Evolutionary conservation across 2,113 vertebrate genomes (phyloP), one percentile per base, ranked within the genome.

Genomic region (Steatornis caripensis): DNA sequence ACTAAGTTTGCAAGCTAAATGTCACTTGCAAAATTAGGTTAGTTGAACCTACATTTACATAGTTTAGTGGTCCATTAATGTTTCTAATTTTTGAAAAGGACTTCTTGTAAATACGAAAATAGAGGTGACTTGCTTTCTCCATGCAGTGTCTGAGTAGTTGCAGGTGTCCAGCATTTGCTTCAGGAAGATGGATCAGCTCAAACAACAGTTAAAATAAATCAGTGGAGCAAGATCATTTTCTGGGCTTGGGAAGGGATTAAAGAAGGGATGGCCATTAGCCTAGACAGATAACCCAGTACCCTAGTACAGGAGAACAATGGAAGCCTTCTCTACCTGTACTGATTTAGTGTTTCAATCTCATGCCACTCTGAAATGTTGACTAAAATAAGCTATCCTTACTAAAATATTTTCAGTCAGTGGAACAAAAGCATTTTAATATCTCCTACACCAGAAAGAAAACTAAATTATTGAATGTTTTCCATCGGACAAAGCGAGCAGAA

Each of bases 91-190:
- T 77, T 54, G 60, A 34, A 15, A 49, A 58, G 4, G 20, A 11
- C 11, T 87, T 14, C 4, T 46, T 12, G 4, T 5, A 58, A 57
- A 49, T 2, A 4, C 7, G 60, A 12, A 77, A 11, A 0, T 0
- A 3, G 26, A 24, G 4, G 3, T 9, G 48, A 12, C 16, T 72
- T 36, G 6, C 1, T 9, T 4, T 70, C 29, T 49, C 30, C 18
- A 10, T 57, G 39, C 48, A 29, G 23, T 15, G 1, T 39, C n/a
- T 5, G 53, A 30, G 68, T 11, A 62, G 26, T 11, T 58, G 41
- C 34, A 75, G 51, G 61, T 57, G 43, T 76, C 30, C 27, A 41
- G 13, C 14, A 30, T 30, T 60, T 45, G 5, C 30, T 58, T 60
- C 0, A 2, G n/a, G 23, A 72, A 30, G 27, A 11, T 15, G 20